A percentile compares a stretch with the other conserved stretches of the same genome.
Conservation (phyloP, 2,113 vertebrate species). For the Physeter macrocephalus region DNA sequence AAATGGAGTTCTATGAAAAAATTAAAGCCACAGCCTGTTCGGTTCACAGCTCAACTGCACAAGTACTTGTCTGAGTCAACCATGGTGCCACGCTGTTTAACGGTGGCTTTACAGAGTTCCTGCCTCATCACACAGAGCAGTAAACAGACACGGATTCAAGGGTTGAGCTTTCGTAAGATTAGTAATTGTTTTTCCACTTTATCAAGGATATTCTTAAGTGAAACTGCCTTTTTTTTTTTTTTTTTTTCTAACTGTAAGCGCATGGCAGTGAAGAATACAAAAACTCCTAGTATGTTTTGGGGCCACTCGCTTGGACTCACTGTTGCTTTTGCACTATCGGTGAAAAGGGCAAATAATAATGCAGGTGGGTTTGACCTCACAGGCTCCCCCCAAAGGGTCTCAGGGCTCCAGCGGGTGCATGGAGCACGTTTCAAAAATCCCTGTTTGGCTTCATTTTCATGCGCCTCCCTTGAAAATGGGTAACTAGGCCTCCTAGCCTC, state of each 20-base stretch:
- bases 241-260: not conserved
- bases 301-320: not conserved
- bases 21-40: not conserved
- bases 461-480: not conserved
- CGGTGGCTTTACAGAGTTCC: not conserved
- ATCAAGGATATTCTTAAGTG: not conserved
- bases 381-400: not conserved
- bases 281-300: not conserved
- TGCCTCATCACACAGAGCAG: not conserved
- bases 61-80: not conserved
- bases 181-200: not conserved
- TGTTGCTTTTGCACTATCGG: not conserved
- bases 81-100: not conserved
- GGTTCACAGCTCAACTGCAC: not conserved
- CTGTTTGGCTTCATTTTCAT: not conserved
- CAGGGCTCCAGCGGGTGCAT: fast-evolving
- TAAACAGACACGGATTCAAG: not conserved
- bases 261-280: not conserved
- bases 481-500: not conserved
- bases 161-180: slow-evolving; percentile 13
- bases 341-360: not conserved
- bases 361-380: not conserved
- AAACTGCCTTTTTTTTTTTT: not conserved
- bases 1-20: not conserved
- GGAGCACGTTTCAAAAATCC: not conserved